These are phyloP conservation scores for Seira musarum DNA, from an alignment of 2,888 invertebrate species.

Conservation along the genomic window DNA sequence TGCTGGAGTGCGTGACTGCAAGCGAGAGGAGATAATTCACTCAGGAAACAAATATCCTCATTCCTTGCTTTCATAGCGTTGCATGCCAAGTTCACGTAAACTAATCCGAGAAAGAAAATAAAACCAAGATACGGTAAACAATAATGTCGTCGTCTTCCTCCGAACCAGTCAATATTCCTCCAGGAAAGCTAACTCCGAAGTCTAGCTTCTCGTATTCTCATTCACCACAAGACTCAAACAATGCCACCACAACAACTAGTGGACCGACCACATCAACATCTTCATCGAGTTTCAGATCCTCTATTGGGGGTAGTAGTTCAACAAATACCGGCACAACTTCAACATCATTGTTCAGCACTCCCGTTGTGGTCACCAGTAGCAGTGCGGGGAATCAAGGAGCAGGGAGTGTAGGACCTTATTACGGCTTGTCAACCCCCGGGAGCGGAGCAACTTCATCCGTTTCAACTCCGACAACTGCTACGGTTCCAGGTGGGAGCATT, in stretches of 20 bases:
- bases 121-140: neutral
- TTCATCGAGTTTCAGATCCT: constrained; percentile 14
- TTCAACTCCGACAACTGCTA: constrained; percentile 22
- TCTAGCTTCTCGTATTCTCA: constrained; percentile 61
- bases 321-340: constrained; percentile 1
- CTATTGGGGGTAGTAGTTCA: neutral
- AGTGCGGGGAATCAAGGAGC: neutral
- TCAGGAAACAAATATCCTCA: neutral
- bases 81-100: neutral
- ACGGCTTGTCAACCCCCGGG: constrained; percentile 4
- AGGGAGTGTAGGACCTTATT: neutral
- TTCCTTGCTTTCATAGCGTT: neutral
- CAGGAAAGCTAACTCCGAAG: constrained; percentile 60
- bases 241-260: constrained; percentile 3
- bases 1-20: too few species aligned
- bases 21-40: neutral
- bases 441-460: constrained; percentile 3
- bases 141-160: constrained; percentile 33
- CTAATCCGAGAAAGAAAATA: too few species aligned
- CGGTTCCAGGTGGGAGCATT: neutral
- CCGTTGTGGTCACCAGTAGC: constrained; percentile 20
- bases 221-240: constrained; percentile 55
- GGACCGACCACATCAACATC: constrained; percentile 33
- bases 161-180: constrained; percentile 63
- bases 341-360: neutral